Conservation (phyloP, 2,888 invertebrate species). For the Fissipunctia ypsillon region DNA sequence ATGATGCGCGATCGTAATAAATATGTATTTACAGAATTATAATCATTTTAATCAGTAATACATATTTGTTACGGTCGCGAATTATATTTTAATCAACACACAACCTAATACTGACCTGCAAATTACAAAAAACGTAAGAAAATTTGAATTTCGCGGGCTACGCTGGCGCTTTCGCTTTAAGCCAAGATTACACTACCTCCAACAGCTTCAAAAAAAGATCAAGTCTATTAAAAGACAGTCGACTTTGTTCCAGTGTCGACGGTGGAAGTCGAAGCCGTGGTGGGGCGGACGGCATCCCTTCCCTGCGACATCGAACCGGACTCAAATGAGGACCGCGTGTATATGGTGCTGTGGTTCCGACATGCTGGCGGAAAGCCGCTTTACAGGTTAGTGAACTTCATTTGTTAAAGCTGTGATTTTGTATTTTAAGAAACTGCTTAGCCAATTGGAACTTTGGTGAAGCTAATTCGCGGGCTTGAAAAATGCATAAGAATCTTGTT, state of each 20-base stretch:
- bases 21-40: no score
- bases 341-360: constrained; percentile 98
- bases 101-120: no score
- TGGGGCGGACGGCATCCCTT: constrained; percentile 95
- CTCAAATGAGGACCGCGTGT: constrained; percentile 95
- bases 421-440: background rate
- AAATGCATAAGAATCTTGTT: background rate
- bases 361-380: constrained; percentile 96
- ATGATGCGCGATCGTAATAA: no score
- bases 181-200: background rate
- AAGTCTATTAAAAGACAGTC: constrained; percentile 73
- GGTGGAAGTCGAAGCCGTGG: constrained; percentile 94
- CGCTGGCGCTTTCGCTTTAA: no score
- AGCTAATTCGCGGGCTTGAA: background rate
- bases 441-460: background rate
- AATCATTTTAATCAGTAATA: no score
- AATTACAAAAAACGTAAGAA: no score
- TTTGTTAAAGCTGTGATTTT: background rate
- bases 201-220: constrained; percentile 45
- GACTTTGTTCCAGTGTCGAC: constrained; percentile 89
- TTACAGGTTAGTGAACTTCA: constrained; percentile 93
- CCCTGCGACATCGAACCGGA: constrained; percentile 97
- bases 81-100: no score
- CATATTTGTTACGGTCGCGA: no score
- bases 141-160: no score